These are phyloP conservation scores for Aricia agestis DNA, from an alignment of 1,140 invertebrate genomes.

Conservation along the genomic window DNA sequence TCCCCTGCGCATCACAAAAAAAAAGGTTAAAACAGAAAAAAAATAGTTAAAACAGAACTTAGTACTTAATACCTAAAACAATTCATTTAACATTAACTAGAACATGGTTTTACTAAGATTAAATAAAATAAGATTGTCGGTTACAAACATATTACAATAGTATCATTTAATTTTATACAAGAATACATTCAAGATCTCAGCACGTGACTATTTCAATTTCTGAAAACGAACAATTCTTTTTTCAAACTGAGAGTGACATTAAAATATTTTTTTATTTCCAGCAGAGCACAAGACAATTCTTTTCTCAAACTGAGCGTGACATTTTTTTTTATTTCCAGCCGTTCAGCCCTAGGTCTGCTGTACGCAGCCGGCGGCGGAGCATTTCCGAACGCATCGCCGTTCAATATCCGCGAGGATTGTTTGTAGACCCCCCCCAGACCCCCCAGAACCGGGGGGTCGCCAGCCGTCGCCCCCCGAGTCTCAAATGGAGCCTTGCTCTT, in stretches of 20 bases:
- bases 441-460: constrained; percentile 9
- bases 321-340: constrained; percentile 1
- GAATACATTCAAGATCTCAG: too few species aligned
- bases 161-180: too few species aligned
- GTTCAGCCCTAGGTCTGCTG: constrained; percentile 36
- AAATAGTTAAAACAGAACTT: too few species aligned
- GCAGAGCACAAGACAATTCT: neutral
- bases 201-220: too few species aligned
- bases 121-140: too few species aligned
- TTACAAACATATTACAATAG: too few species aligned
- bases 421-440: constrained; percentile 48
- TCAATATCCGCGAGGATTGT: constrained; percentile 71
- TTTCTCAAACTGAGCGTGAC: constrained; percentile 12
- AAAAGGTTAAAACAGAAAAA: too few species aligned
- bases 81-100: too few species aligned
- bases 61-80: too few species aligned
- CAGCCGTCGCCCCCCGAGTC: constrained; percentile 22
- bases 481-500: constrained; percentile 55
- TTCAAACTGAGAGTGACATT: neutral
- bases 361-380: constrained; percentile 56
- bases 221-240: neutral
- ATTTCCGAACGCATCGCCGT: constrained; percentile 71
- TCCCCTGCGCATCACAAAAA: too few species aligned
- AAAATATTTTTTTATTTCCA: too few species aligned
- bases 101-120: too few species aligned